A percentile compares a stretch with the other conserved stretches of the same genome.
phyloP scores from a whole-genome alignment of 1,140 invertebrate genomes.

The Paracyclopina nana region DNA sequence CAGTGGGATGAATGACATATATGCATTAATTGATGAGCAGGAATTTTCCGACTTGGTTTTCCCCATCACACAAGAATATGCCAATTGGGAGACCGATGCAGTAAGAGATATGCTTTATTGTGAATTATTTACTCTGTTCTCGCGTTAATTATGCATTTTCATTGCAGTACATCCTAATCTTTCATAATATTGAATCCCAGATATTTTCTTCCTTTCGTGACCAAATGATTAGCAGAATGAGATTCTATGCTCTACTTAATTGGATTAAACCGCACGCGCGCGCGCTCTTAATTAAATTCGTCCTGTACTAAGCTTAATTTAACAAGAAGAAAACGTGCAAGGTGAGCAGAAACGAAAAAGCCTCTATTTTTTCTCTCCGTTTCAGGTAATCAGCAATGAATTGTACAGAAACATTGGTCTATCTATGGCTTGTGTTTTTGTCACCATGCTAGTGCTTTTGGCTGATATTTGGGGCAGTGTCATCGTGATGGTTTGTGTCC shows the following conservation, averaged over 20 bases:
- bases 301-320: too few relatives aligned
- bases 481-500: constrained; percentile 53
- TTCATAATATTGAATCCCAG: too few relatives aligned
- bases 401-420: constrained; percentile 54
- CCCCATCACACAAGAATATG: constrained; percentile 41
- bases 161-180: too few relatives aligned
- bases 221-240: too few relatives aligned
- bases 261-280: too few relatives aligned
- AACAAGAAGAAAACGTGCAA: neutral
- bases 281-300: too few relatives aligned
- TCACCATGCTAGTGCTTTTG: constrained; percentile 52
- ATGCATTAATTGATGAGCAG: constrained; percentile 31
- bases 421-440: constrained; percentile 55
- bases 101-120: neutral
- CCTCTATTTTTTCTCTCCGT: neutral
- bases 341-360: neutral
- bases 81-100: constrained; percentile 49
- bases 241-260: too few relatives aligned
- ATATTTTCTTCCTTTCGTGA: too few relatives aligned
- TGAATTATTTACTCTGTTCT: neutral
- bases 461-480: constrained; percentile 52
- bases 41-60: constrained; percentile 36
- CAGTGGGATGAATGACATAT: constrained; percentile 43
- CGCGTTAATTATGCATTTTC: too few relatives aligned
- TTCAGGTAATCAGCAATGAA: constrained; percentile 44